Evolutionary conservation across 2,888 invertebrate species (phyloP), one percentile per base, ranked within the genome.

Genomic region (Rotaria sp.): DNA sequence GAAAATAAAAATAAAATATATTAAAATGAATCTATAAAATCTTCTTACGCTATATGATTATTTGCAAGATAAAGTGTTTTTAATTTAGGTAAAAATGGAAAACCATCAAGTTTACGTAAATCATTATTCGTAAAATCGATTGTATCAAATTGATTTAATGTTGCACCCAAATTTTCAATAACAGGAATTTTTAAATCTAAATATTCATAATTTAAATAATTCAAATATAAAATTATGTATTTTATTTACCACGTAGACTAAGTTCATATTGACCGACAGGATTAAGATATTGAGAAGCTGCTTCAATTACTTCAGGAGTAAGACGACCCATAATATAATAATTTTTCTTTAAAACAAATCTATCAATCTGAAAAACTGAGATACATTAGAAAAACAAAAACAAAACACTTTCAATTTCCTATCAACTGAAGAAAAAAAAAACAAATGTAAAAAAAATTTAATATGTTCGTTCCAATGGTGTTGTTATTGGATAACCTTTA

Each of bases 71-170:
- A 55, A 30, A 87, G 52, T 41, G 85, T 74, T 75, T 87, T 87
- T 21, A 87, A 57, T 85, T 86, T 86, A 2, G 86, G 55, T 57
- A 87, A 92, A 87, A 95, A 93, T 0, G 99, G 80, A 91, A 99
- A 96, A 41, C 97, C 97, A 92, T 99, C 99, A 85, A 99, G 91
- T 92, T 97, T 97, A 86, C 97, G 93, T 88, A 99, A 94, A 92
- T 99, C 99, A 92, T 99, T 99, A 90, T 99, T 98, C 21, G 98
- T 97, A 90, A 99, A 94, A 91, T 99, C 99, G 88, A 99, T 95
- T 13, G 96, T 96, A 91, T 99, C 99, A 92, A 99, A 99, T 91
- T 99, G 98, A 91, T 99, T 98, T 90, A 97, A 93, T 75, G 99
- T 98, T 26, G 97, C 97, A 85, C 99, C 99, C 92, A 99, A 93